Evolutionary conservation across 2,888 invertebrate genomes (phyloP).

Genomic region (Imbricaverruca yamaguchii): DNA sequence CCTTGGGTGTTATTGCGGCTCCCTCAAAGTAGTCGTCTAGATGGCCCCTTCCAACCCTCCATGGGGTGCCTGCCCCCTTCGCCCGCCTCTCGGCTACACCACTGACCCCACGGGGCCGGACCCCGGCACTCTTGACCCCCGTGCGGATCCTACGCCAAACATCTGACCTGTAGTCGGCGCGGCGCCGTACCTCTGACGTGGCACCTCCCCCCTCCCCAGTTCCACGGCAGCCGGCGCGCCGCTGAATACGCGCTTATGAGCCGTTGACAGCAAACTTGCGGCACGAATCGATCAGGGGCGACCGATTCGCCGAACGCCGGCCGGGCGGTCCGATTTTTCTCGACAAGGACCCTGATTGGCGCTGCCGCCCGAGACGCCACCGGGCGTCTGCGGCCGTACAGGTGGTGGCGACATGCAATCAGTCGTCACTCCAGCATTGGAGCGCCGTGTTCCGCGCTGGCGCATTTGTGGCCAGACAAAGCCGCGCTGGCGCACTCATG

Average conservation of each 20-base stretch:
- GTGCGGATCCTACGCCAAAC: too few species aligned
- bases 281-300: background rate
- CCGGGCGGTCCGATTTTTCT: conserved; percentile 1
- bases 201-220: background rate
- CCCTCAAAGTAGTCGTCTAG: too few species aligned
- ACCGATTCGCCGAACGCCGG: too few species aligned
- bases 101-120: too few species aligned
- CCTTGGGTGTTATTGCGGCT: too few species aligned
- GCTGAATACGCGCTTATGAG: conserved; percentile 17
- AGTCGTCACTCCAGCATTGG: background rate
- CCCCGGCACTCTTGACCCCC: too few species aligned
- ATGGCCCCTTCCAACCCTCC: too few species aligned
- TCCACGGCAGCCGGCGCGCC: background rate
- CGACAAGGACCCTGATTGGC: conserved; percentile 7
- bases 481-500: too few species aligned
- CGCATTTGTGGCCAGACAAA: too few species aligned
- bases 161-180: background rate
- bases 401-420: conserved; percentile 24
- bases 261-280: conserved; percentile 6
- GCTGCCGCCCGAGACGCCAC: background rate
- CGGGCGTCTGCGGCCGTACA: background rate
- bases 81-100: too few species aligned
- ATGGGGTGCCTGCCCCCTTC: too few species aligned
- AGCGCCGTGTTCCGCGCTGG: too few species aligned
- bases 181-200: conserved; percentile 6